Percentiles rank a stretch among this genome's conserved stretches.
phyloP scores from a whole-genome alignment of 2,797 vertebrate species.

The Gobionotothen gibberifrons region DNA sequence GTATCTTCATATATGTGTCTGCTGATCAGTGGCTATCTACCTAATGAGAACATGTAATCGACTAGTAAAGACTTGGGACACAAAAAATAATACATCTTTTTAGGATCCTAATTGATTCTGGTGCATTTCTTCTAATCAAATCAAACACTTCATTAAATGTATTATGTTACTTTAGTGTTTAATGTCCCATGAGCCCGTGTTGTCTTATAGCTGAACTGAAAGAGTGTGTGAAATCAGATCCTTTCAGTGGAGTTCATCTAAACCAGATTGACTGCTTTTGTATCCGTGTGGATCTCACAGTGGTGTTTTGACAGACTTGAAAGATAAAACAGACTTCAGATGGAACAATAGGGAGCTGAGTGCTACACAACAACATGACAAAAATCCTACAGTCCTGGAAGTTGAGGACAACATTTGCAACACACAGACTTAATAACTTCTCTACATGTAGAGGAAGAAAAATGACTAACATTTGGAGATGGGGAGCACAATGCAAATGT shows the following conservation, averaged over 20 bases:
- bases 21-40: conserved; percentile 8
- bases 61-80: neutral
- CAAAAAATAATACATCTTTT: neutral
- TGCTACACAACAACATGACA: conserved; percentile 73
- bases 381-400: conserved; percentile 58
- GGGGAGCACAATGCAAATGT: conserved; percentile 45
- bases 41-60: neutral
- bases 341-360: conserved; percentile 55
- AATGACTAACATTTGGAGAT: conserved; percentile 31
- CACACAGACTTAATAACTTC: conserved; percentile 45
- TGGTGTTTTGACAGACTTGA: conserved; percentile 20
- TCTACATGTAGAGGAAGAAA: conserved; percentile 64
- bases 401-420: conserved; percentile 35
- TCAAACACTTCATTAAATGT: too few species aligned
- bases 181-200: neutral
- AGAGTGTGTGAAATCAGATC: neutral
- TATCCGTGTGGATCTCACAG: neutral
- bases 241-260: neutral
- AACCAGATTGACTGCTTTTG: neutral
- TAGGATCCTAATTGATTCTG: neutral
- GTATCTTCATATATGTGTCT: neutral
- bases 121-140: neutral
- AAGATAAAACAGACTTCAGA: conserved; percentile 15
- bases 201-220: neutral
- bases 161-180: neutral